Conservation (phyloP, 2,797 vertebrate genomes). For the Anguilla pacifica region DNA sequence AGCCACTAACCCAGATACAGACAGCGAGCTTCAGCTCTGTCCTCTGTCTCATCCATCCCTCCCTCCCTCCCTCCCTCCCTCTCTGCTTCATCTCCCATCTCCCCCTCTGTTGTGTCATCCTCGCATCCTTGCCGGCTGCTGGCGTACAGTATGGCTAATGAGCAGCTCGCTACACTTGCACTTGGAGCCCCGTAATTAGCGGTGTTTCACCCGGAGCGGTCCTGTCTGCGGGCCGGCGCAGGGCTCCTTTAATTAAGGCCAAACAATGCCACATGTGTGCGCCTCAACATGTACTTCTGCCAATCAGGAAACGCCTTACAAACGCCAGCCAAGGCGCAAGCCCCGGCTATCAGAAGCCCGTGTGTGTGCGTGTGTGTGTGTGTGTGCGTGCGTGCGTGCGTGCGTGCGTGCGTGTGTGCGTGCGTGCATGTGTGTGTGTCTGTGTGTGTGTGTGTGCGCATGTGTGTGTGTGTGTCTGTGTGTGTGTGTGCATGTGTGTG, state of each 20-base stretch:
- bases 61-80: background rate
- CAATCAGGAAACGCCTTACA: background rate
- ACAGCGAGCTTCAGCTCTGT: slow-evolving; percentile 18
- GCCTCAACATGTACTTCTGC: slow-evolving; percentile 45
- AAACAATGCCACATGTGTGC: slow-evolving; percentile 63
- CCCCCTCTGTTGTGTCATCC: slow-evolving; percentile 60
- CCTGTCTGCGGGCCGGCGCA: slow-evolving; percentile 59
- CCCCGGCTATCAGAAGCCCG: background rate
- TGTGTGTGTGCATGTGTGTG: slow-evolving; percentile 25
- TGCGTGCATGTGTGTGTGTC: slow-evolving; percentile 15
- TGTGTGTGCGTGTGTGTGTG: slow-evolving; percentile 25
- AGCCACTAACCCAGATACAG: slow-evolving; percentile 27
- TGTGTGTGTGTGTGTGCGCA: background rate
- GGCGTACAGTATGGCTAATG: slow-evolving; percentile 73
- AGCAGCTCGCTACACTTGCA: slow-evolving; percentile 74
- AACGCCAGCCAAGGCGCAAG: background rate
- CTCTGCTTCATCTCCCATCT: slow-evolving; percentile 45
- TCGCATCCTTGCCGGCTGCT: slow-evolving; percentile 65
- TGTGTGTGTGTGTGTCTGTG: slow-evolving; percentile 37
- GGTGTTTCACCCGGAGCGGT: slow-evolving; percentile 55
- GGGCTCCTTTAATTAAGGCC: slow-evolving; percentile 66
- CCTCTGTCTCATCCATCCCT: background rate
- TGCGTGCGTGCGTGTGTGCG: slow-evolving; percentile 37
- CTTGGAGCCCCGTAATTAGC: slow-evolving; percentile 77
- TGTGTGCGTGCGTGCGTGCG: background rate